phyloP scores from a whole-genome alignment of 2,113 vertebrate species.

The Muscicapa adusta region DNA sequence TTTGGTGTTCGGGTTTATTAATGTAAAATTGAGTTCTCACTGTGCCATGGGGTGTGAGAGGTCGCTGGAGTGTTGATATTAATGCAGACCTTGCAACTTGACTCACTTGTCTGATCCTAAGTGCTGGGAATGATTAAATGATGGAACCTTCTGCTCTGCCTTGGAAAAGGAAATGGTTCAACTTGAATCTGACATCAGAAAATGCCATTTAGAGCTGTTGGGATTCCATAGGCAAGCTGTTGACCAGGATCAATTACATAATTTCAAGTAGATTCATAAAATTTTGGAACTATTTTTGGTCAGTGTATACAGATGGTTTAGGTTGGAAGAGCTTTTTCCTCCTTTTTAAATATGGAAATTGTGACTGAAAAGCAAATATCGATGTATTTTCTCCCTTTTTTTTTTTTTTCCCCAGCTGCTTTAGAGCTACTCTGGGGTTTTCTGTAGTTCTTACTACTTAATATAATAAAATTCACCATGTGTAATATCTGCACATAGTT shows the following conservation, averaged over 20 bases:
- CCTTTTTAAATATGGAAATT: neutral
- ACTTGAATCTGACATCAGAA: neutral
- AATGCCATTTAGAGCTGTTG: neutral
- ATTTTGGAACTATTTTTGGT: neutral
- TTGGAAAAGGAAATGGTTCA: neutral
- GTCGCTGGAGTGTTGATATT: slow-evolving; percentile 8
- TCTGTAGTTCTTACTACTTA: neutral
- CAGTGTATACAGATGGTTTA: neutral
- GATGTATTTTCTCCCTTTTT: neutral
- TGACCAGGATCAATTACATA: neutral
- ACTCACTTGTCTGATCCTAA: neutral
- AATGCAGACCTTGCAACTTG: slow-evolving; percentile 18
- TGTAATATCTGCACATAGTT: neutral
- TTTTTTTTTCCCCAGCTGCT: neutral
- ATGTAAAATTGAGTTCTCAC: slow-evolving; percentile 46
- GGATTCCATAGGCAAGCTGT: neutral
- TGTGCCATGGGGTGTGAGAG: slow-evolving; percentile 19
- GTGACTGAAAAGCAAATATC: neutral
- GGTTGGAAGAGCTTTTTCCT: neutral
- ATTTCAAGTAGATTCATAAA: neutral
- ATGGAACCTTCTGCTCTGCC: neutral
- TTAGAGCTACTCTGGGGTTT: neutral
- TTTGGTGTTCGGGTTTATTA: slow-evolving; percentile 47
- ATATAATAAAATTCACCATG: neutral
- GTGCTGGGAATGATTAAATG: neutral